These are phyloP conservation scores for Paraescarpia echinospica DNA, from an alignment of 1,140 invertebrate genomes.

Conservation along the genomic window DNA sequence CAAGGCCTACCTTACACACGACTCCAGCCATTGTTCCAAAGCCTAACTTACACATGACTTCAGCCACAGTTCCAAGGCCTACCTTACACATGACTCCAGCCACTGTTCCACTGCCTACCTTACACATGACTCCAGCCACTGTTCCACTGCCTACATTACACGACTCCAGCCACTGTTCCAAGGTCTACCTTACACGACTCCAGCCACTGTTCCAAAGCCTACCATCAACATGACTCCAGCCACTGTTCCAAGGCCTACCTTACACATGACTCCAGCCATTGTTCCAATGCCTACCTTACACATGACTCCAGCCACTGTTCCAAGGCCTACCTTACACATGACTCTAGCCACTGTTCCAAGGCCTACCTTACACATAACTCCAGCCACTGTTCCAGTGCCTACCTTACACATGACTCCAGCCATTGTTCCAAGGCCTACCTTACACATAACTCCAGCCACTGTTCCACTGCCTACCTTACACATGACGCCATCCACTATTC, in stretches of 20 bases:
- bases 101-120: slow-evolving; percentile 29
- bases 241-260: slow-evolving; percentile 35
- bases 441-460: slow-evolving; percentile 68
- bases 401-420: background rate
- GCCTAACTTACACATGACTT: too few relatives aligned
- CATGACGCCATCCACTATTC: background rate
- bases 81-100: slow-evolving; percentile 69
- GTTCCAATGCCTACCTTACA: slow-evolving; percentile 46
- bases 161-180: slow-evolving; percentile 66
- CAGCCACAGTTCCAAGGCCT: slow-evolving; percentile 12
- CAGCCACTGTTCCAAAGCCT: slow-evolving; percentile 62
- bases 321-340: background rate
- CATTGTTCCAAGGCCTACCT: slow-evolving; percentile 36
- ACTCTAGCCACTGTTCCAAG: background rate
- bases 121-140: too few relatives aligned
- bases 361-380: slow-evolving; percentile 61
- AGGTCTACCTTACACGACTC: slow-evolving; percentile 59
- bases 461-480: background rate
- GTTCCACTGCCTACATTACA: slow-evolving; percentile 45
- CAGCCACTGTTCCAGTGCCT: slow-evolving; percentile 62
- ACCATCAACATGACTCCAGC: too few relatives aligned
- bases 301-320: slow-evolving; percentile 67
- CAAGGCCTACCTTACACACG: too few relatives aligned
- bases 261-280: slow-evolving; percentile 68
- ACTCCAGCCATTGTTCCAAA: too few relatives aligned